A percentile compares a stretch with the other conserved stretches of the same genome.
Evolutionary conservation across 2,888 invertebrate species (phyloP).

Genomic region (Nemotelus nigrinus): DNA sequence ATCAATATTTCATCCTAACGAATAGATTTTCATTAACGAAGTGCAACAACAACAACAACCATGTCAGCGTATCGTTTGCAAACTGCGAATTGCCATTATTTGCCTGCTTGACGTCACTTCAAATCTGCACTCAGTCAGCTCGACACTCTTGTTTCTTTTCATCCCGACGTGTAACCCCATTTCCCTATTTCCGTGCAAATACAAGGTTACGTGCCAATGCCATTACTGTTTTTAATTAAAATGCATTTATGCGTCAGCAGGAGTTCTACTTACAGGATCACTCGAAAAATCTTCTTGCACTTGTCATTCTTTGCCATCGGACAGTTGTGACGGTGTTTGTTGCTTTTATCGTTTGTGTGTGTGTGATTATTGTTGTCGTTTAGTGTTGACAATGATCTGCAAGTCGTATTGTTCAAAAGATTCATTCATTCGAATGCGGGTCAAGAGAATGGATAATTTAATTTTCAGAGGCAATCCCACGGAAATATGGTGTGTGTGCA

Average conservation of each 20-base stretch:
- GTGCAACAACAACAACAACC: no score
- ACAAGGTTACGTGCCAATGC: conserved; percentile 44
- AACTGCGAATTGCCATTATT: no score
- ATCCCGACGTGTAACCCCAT: background rate
- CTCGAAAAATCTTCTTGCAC: background rate
- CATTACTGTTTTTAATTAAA: conserved; percentile 47
- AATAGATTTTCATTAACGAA: no score
- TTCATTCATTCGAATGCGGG: conserved; percentile 1
- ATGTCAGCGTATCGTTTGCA: no score
- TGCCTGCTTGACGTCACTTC: background rate
- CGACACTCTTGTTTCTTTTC: background rate
- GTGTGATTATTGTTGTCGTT: conserved; percentile 12
- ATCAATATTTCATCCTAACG: no score
- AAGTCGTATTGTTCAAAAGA: background rate
- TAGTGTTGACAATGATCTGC: conserved; percentile 20
- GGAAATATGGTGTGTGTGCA: conserved; percentile 23
- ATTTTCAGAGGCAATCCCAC: conserved; percentile 5
- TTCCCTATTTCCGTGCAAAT: conserved; percentile 13
- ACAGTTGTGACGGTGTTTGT: background rate
- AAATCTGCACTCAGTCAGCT: background rate
- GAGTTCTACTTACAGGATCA: conserved; percentile 23
- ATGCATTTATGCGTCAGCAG: conserved; percentile 43
- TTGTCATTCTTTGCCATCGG: no score
- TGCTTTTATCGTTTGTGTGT: background rate
- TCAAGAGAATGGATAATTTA: conserved; percentile 34